Percentiles rank a stretch among this genome's conserved stretches.
Evolutionary conservation across 2,888 invertebrate species (phyloP).

Genomic region (Cataglyphis cursor): DNA sequence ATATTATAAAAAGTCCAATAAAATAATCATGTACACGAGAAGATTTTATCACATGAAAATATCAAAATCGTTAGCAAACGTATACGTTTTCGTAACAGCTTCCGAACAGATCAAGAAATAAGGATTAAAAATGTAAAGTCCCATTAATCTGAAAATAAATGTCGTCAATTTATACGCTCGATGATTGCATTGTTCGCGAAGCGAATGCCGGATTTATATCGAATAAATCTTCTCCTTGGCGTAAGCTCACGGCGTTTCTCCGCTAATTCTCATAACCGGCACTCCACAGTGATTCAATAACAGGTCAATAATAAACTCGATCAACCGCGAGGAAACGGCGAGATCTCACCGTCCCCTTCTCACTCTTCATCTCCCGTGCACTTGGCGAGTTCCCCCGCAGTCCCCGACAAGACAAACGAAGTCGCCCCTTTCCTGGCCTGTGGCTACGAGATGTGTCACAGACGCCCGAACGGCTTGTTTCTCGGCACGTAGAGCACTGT

Average conservation of each 20-base stretch:
- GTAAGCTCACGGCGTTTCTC: background rate
- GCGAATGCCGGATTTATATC: slow-evolving; percentile 3
- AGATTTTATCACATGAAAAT: background rate
- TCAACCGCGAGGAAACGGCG: slow-evolving; percentile 28
- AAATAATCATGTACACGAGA: slow-evolving; percentile 15
- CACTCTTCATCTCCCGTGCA: background rate
- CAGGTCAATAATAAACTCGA: slow-evolving; percentile 50
- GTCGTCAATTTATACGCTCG: background rate
- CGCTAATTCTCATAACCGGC: slow-evolving; percentile 32
- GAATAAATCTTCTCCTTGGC: background rate
- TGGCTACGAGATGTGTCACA: slow-evolving; percentile 71
- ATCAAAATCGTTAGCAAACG: background rate
- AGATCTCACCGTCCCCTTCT: slow-evolving; percentile 4
- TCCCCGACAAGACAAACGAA: slow-evolving; percentile 71
- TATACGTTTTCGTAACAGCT: background rate
- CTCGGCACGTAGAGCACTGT: slow-evolving; percentile 63
- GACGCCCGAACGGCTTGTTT: slow-evolving; percentile 68
- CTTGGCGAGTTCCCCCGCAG: slow-evolving; percentile 57
- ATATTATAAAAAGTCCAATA: slow-evolving; percentile 20
- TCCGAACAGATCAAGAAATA: slow-evolving; percentile 1
- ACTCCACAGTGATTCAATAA: slow-evolving; percentile 38
- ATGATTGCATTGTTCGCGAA: background rate
- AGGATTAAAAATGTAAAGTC: slow-evolving; percentile 16
- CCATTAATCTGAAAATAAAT: background rate
- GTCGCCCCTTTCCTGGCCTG: slow-evolving; percentile 67